Base-by-base conservation (phyloP, 1,140 invertebrate species). In the Pomacea maculata region DNA sequence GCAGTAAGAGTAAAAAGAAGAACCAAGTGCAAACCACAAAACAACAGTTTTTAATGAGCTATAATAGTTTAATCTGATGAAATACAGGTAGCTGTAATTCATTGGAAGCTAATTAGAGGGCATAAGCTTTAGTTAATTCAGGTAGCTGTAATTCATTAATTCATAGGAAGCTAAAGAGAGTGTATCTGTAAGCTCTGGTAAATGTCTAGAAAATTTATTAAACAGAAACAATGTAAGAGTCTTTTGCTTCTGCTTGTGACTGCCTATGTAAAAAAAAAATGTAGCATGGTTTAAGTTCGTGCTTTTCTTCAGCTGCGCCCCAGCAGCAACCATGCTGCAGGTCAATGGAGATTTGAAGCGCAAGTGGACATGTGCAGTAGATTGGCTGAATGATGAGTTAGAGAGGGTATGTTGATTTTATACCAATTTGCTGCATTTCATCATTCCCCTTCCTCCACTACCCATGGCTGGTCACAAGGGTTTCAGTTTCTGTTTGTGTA, bases 321-420 rank as follows among this genome's bases (percentile, higher is more conserved):
- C 90, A 80, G 93, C 93, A 68, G 95, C 95, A 4, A 93, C 95
- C 87, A 94, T 97, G 90, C 92, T 98, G 70, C 94, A 95, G 87
- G 93, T 93, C 21, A 95, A 95, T 91, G 92, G 93, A 1, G 95
- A 96, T 84, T 92, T 98, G 45, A 95, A 95, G 83, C 93, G 95
- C 67, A 96, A 97, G 87, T 99, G 97, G 97, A 93, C 94, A 14
- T 87, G 94, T 83, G 96, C 97, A 63, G 96, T 98, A 4, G 95
- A 96, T 75, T 99, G 98, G 97, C 93, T 99, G 78, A 96, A 97
- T 90, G 97, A 98, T 90, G 97, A 99, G 92, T 93, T 99, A 73
- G 97, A 98, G 79, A 90, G 93, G 82, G 90, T 91, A 83, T 76
- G 87, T 74, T 34, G 64, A 74, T 61, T 19, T 21, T 76, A 17